These are phyloP conservation scores for Bagarius yarrelli DNA, from an alignment of 2,113 vertebrate species.

Conservation along the genomic window DNA sequence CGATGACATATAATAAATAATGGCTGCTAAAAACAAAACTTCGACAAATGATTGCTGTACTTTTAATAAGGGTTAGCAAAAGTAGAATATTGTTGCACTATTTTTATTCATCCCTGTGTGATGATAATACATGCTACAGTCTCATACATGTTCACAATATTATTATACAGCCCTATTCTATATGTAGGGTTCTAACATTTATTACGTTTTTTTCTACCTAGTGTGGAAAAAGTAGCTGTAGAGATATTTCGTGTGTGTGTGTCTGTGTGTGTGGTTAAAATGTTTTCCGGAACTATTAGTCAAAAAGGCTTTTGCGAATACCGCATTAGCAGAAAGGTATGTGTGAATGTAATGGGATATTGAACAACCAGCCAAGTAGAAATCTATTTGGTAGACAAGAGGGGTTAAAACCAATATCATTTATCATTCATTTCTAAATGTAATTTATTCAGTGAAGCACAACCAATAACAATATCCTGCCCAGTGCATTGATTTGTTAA, in stretches of 20 bases:
- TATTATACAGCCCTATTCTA: neutral
- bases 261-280: neutral
- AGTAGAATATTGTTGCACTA: neutral
- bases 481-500: neutral
- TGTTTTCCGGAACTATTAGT: neutral
- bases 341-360: neutral
- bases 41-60: too few relatives aligned
- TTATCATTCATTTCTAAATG: constrained; percentile 9
- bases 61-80: too few relatives aligned
- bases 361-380: neutral
- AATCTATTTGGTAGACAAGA: neutral
- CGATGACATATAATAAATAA: too few relatives aligned
- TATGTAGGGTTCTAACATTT: too few relatives aligned
- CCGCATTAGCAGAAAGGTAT: neutral
- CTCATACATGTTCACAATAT: neutral
- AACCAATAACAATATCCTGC: neutral
- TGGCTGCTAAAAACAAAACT: too few relatives aligned
- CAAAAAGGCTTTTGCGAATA: neutral
- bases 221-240: too few relatives aligned
- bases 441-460: constrained; percentile 10
- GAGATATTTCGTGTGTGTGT: neutral
- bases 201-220: neutral
- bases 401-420: neutral
- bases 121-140: neutral
- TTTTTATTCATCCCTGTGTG: neutral